phyloP scores from a whole-genome alignment of 2,888 invertebrate species.

The Himalopsyche japonica region DNA sequence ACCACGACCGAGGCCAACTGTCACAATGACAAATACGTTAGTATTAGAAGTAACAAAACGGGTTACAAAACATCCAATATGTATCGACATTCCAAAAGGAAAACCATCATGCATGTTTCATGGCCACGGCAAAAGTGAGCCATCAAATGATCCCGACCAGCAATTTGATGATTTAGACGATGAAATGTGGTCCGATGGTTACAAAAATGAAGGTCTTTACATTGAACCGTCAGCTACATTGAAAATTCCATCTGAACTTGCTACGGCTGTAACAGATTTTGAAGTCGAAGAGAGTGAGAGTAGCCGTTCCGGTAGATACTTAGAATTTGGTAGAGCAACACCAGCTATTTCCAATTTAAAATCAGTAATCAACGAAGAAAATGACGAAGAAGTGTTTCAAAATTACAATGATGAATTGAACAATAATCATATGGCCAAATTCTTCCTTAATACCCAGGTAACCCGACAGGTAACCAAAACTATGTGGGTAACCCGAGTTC shows the following conservation, averaged over 20 bases:
- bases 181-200: constrained; percentile 10
- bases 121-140: not conserved
- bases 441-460: constrained; percentile 2
- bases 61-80: constrained; percentile 28
- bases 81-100: constrained; percentile 9
- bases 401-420: constrained; percentile 5
- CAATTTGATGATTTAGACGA: not conserved
- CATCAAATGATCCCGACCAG: not conserved
- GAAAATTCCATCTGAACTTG: not conserved
- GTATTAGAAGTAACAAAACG: constrained; percentile 29
- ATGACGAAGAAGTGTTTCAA: constrained; percentile 4
- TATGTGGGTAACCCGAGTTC: constrained; percentile 32
- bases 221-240: constrained; percentile 18
- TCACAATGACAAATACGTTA: constrained; percentile 24
- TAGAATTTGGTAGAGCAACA: constrained; percentile 21
- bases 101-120: constrained; percentile 10
- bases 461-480: constrained; percentile 30
- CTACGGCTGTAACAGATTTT: constrained; percentile 1
- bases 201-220: constrained; percentile 10
- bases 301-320: constrained; percentile 17
- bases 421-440: not conserved
- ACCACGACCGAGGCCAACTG: constrained; percentile 9
- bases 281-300: not conserved
- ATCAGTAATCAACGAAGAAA: constrained; percentile 25
- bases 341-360: constrained; percentile 19